Evolutionary conservation across 2,113 vertebrate species (phyloP).

Genomic region (Takifugu flavidus): DNA sequence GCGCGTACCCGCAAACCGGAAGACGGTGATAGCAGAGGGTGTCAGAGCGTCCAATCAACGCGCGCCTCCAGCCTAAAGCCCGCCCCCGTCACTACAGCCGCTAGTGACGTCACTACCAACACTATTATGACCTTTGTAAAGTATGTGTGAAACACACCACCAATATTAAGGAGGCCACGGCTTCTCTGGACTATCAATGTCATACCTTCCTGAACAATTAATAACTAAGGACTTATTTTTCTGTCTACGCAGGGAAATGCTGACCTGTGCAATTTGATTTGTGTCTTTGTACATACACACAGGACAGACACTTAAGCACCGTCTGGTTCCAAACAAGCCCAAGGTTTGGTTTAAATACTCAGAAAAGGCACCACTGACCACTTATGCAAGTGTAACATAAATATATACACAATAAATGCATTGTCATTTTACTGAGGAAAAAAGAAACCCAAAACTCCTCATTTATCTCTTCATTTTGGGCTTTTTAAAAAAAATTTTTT

Average conservation of each 20-base stretch:
- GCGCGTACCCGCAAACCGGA: constrained; percentile 66
- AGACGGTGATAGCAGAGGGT: constrained; percentile 45
- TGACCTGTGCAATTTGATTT: constrained; percentile 44
- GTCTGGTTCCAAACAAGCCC: background rate
- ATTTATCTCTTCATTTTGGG: too few species aligned
- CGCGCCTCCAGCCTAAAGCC: constrained; percentile 49
- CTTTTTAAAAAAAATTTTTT: too few species aligned
- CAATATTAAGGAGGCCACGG: too few species aligned
- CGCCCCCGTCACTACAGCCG: constrained; percentile 62
- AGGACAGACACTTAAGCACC: constrained; percentile 22
- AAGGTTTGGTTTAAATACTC: background rate
- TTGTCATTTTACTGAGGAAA: too few species aligned
- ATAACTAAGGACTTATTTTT: constrained; percentile 14
- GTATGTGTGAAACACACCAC: constrained; percentile 2
- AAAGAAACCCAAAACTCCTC: too few species aligned
- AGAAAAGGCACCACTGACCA: constrained; percentile 5
- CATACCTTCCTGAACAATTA: background rate
- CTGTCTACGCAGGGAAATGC: constrained; percentile 44
- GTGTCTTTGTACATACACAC: constrained; percentile 22
- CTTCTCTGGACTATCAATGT: too few species aligned
- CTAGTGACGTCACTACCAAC: constrained; percentile 60
- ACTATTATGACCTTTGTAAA: constrained; percentile 64
- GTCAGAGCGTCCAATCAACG: constrained; percentile 65
- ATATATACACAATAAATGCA: background rate
- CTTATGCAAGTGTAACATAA: background rate